Evolutionary conservation across 2,797 vertebrate species (phyloP).

Genomic region (Syndactyla subalaris): DNA sequence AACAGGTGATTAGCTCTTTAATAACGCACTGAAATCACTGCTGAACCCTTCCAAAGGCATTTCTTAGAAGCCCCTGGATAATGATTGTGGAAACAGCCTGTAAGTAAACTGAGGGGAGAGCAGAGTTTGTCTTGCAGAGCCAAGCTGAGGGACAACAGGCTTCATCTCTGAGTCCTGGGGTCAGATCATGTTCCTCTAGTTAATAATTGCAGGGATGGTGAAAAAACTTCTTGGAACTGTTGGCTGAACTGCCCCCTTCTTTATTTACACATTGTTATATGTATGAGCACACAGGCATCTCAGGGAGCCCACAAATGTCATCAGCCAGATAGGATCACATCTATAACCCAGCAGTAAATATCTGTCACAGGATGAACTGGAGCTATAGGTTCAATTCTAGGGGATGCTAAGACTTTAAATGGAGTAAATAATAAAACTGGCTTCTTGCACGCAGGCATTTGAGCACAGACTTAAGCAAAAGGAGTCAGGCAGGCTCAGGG

Average conservation of each 20-base stretch:
- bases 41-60: neutral
- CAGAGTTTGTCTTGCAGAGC: neutral
- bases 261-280: neutral
- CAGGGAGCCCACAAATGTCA: neutral
- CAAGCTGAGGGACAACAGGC: rapidly evolving
- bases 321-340: neutral
- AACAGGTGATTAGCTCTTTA: constrained; percentile 8
- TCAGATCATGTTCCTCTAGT: neutral
- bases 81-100: neutral
- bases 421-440: neutral
- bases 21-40: neutral
- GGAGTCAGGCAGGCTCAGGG: neutral
- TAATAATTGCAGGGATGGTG: neutral
- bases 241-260: neutral
- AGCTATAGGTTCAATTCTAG: neutral
- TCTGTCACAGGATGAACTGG: neutral
- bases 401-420: neutral
- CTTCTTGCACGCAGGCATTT: neutral
- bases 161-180: rapidly evolving
- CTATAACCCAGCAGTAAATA: neutral
- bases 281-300: neutral
- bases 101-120: neutral
- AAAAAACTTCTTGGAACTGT: neutral
- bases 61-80: neutral
- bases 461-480: neutral